Evolutionary conservation across 2,113 vertebrate species (phyloP).

Genomic region (Dinomys branickii): DNA sequence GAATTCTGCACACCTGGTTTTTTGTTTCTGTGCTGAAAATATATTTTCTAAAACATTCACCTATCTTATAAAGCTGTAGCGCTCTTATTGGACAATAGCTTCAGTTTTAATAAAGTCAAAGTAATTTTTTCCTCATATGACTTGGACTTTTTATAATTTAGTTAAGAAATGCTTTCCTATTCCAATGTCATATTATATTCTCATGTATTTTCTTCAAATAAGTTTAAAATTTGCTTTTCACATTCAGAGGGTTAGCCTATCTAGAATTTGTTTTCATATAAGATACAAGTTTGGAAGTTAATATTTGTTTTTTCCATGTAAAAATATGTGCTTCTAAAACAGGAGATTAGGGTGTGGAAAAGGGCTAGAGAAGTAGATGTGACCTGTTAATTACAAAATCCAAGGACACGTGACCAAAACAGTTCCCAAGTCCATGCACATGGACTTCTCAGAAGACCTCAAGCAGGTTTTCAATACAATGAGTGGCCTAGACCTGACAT

Average conservation of each 20-base stretch:
- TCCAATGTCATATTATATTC: too few species aligned
- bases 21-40: not conserved
- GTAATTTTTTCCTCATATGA: too few species aligned
- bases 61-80: not conserved
- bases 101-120: too few species aligned
- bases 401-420: not conserved
- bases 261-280: not conserved
- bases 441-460: not conserved
- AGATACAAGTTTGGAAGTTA: not conserved
- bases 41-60: not conserved
- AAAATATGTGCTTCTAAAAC: not conserved
- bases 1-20: not conserved
- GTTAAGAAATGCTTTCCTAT: too few species aligned
- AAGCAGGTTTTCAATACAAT: not conserved
- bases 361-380: not conserved
- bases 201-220: too few species aligned
- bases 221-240: too few species aligned
- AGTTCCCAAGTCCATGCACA: not conserved
- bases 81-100: too few species aligned
- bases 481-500: not conserved
- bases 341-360: not conserved
- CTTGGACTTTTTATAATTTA: too few species aligned
- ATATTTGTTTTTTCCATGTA: conserved; percentile 17
- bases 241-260: too few species aligned
- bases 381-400: not conserved